Evolutionary conservation across 2,113 vertebrate species (phyloP).

Genomic region (Ammospiza caudacuta): DNA sequence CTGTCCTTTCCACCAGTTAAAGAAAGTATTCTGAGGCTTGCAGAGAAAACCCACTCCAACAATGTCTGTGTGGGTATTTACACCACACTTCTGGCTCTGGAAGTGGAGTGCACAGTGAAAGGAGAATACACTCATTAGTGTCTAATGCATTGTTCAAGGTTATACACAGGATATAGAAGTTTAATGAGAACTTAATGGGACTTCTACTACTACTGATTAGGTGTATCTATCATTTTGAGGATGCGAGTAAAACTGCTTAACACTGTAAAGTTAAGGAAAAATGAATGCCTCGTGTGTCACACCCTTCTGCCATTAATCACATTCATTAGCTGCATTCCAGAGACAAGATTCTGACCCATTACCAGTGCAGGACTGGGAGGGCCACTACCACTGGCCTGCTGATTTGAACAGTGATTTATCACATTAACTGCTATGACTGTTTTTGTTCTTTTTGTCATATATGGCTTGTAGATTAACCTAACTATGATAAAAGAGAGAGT

Average conservation of each 20-base stretch:
- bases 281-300: constrained; percentile 40
- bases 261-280: constrained; percentile 50
- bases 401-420: constrained; percentile 60
- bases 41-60: background rate
- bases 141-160: constrained; percentile 76
- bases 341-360: constrained; percentile 59
- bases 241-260: constrained; percentile 37
- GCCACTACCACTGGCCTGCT: constrained; percentile 25
- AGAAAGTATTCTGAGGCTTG: background rate
- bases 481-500: background rate
- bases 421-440: constrained; percentile 28
- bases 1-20: background rate
- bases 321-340: constrained; percentile 25
- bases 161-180: constrained; percentile 67
- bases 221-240: constrained; percentile 73
- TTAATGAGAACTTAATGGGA: constrained; percentile 80
- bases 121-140: constrained; percentile 67
- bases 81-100: background rate
- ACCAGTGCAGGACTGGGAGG: background rate
- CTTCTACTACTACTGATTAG: constrained; percentile 71
- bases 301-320: constrained; percentile 69
- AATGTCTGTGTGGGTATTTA: background rate
- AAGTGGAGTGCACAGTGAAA: background rate
- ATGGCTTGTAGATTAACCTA: constrained; percentile 29
- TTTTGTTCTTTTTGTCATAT: constrained; percentile 51